Base-by-base conservation (phyloP, 2,113 vertebrate genomes). In the Leptodactylus fuscus region DNA sequence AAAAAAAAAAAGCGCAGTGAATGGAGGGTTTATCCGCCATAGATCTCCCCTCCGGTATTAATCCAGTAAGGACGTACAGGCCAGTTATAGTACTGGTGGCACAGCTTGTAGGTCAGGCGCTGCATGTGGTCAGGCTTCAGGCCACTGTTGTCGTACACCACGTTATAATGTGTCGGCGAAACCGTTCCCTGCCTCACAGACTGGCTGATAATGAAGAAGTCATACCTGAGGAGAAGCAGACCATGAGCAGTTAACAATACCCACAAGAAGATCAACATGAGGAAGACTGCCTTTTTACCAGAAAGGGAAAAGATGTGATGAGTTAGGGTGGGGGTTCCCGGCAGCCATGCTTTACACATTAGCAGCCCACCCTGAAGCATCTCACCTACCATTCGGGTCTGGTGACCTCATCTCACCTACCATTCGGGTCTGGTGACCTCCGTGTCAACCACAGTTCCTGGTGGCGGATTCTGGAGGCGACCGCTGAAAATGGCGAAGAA, bases 11-110 rank as follows among this genome's bases (percentile, higher is more conserved):
- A 51, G 11, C 4, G 20, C 49, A 51, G 8, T 48, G 9, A 41
- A 9, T 41, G 41, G 34, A 36, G 1, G n/a, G 22, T 65, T 2
- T 32, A 32, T 32, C 41, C 41, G 41, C 41, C n/a, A n/a, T n/a
- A n/a, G 41, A 4, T 44, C 41, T 9, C 41, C 41, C 41, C 41
- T 9, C 46, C 46, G 2, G 7, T 48, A 48, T 12, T 48, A 65
- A 16, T 1, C 53, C 24, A 29, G 60, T 5, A 4, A 10, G 27
- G 44, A 91, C 92, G 90, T 92, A 97, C 97, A 90, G 97, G 96
- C 97, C 97, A 99, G 92, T 99, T 99, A 87, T 96, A 99, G 88
- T 99, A 98, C 94, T 98, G 88, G 85, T 99, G 97, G 81, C 97
- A 99, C 0, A 99, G 93, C 73, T 99, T 99, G 92, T 99, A 99